Evolutionary conservation across 2,797 vertebrate species (phyloP).

Genomic region (Ctenosaura bakeri): DNA sequence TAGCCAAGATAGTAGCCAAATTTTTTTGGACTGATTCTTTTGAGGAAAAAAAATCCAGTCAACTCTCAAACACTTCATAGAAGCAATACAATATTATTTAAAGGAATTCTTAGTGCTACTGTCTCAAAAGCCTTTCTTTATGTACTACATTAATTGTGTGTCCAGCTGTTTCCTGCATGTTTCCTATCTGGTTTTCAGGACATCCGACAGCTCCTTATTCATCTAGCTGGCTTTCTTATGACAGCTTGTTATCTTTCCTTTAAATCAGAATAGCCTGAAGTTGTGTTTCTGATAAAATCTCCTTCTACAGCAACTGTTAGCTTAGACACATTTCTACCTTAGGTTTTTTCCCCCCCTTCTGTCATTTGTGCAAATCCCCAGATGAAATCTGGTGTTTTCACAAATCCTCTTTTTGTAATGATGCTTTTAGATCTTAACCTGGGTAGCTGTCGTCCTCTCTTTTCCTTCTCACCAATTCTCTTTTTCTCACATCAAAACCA

Average conservation of each 20-base stretch:
- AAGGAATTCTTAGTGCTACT: slow-evolving; percentile 7
- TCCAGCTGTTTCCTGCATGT: slow-evolving; percentile 41
- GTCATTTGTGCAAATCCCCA: slow-evolving; percentile 21
- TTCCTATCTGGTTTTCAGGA: slow-evolving; percentile 47
- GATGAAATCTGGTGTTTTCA: not conserved
- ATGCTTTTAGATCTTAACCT: not conserved
- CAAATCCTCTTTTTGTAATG: not conserved
- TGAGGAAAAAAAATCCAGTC: not conserved
- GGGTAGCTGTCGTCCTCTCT: not conserved
- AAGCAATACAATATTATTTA: not conserved
- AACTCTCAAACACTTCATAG: not conserved
- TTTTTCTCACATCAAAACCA: not conserved
- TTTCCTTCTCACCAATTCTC: not conserved
- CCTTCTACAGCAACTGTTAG: slow-evolving; percentile 12
- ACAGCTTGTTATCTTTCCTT: slow-evolving; percentile 44
- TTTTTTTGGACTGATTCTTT: not conserved
- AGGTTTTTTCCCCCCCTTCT: not conserved
- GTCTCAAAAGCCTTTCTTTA: slow-evolving; percentile 24
- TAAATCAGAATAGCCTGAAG: slow-evolving; percentile 41
- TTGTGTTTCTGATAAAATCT: slow-evolving; percentile 26
- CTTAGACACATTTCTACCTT: slow-evolving; percentile 6
- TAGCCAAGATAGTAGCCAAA: not conserved
- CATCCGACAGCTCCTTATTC: slow-evolving; percentile 51
- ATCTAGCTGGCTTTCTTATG: slow-evolving; percentile 32
- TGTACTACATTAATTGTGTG: slow-evolving; percentile 20